phyloP scores from a whole-genome alignment of 2,113 vertebrate genomes.

The Mobula hypostoma region DNA sequence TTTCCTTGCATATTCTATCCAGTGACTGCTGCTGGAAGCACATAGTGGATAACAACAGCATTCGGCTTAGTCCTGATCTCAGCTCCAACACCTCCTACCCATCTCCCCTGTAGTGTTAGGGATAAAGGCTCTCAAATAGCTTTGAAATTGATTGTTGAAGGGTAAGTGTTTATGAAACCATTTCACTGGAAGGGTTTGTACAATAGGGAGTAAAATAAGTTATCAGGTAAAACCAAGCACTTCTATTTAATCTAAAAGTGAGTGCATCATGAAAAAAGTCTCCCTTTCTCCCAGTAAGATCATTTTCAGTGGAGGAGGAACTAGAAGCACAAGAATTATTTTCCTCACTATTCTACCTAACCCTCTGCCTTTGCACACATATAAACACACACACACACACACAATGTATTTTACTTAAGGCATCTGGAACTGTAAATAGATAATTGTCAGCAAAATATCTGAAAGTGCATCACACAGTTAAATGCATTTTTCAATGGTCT shows the following conservation, averaged over 20 bases:
- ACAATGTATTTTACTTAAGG: not conserved
- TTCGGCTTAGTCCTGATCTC: not conserved
- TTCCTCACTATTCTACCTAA: not conserved
- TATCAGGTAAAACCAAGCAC: not conserved
- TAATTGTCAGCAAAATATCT: not conserved
- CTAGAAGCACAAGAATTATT: not conserved
- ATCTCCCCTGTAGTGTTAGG: not conserved
- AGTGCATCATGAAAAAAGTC: not conserved
- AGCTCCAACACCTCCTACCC: not conserved
- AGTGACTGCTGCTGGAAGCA: not conserved
- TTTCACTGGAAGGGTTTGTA: not conserved
- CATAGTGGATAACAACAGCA: not conserved
- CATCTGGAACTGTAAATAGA: not conserved
- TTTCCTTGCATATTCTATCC: not conserved
- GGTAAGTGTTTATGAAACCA: not conserved
- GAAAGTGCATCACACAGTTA: not conserved
- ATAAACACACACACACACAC: not conserved
- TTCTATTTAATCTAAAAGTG: not conserved
- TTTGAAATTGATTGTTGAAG: not conserved
- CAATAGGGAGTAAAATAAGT: not conserved
- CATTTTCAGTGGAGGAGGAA: not conserved
- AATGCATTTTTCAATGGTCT: not conserved
- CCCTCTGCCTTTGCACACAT: no score
- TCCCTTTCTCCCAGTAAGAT: not conserved
- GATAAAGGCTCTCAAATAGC: not conserved